phyloP scores from a whole-genome alignment of 2,113 vertebrate species.

The Zootoca vivipara region DNA sequence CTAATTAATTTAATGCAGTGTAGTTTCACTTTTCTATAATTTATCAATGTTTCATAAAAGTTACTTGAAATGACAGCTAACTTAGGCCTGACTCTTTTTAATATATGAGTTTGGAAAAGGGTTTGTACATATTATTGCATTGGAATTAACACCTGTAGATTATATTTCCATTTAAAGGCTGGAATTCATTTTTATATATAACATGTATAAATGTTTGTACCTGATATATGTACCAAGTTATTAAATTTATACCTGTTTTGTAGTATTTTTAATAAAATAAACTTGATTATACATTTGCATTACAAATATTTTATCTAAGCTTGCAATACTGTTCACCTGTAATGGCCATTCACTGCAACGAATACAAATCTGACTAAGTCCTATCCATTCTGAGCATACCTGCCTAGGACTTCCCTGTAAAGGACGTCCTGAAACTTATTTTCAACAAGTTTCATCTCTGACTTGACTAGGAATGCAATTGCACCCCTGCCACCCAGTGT shows the following conservation, averaged over 20 bases:
- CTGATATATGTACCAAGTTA: not conserved
- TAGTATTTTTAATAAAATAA: slow-evolving; percentile 56
- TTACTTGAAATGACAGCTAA: slow-evolving; percentile 10
- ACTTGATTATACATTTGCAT: slow-evolving; percentile 27
- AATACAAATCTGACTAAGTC: too few species aligned
- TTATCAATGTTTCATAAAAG: not conserved
- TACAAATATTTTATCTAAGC: not conserved
- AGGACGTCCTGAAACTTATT: too few species aligned
- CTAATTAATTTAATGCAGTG: not conserved
- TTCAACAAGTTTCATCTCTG: too few species aligned
- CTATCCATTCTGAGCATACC: too few species aligned
- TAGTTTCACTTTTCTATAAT: not conserved
- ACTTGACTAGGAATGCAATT: not conserved
- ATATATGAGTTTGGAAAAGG: not conserved
- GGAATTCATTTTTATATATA: not conserved
- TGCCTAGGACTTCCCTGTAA: too few species aligned
- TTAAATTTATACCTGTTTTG: not conserved
- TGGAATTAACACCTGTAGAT: not conserved
- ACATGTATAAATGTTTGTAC: not conserved
- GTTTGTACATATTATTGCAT: not conserved
- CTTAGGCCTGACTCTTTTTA: slow-evolving; percentile 10
- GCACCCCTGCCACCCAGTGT: too few species aligned
- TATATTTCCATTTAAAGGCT: not conserved
- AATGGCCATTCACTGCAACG: too few species aligned
- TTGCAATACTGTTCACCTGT: not conserved